These are phyloP conservation scores for Alcedo atthis DNA, from an alignment of 2,797 vertebrate species.

Conservation along the genomic window DNA sequence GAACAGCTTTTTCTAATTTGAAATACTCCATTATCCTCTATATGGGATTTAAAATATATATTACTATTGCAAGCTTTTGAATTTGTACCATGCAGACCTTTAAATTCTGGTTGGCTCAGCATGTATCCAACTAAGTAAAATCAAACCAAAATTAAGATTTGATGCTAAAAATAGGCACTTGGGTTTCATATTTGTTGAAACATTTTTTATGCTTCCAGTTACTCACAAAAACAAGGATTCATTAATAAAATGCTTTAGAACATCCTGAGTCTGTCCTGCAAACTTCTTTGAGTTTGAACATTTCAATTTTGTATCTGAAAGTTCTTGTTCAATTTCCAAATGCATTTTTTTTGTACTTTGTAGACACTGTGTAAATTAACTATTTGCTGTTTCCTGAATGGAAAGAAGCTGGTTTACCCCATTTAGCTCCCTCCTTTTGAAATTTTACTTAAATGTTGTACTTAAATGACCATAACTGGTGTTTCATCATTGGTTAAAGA, in stretches of 20 bases:
- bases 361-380: neutral
- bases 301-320: neutral
- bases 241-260: neutral
- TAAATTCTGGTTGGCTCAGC: neutral
- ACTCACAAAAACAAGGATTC: neutral
- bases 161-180: neutral
- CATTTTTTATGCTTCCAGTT: neutral
- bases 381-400: neutral
- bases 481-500: neutral
- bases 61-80: conserved; percentile 8
- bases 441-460: neutral
- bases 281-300: neutral
- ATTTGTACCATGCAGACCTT: neutral
- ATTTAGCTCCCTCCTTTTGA: neutral
- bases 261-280: neutral
- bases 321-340: neutral
- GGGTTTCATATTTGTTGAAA: neutral
- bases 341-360: neutral
- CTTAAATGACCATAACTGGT: neutral
- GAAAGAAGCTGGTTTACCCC: neutral
- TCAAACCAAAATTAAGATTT: neutral
- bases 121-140: neutral
- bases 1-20: conserved; percentile 39
- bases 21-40: neutral
- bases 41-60: neutral